These are phyloP conservation scores for Zoanthus sociatus DNA, from an alignment of 92 coral and sea anemone species.

Conservation along the genomic window DNA sequence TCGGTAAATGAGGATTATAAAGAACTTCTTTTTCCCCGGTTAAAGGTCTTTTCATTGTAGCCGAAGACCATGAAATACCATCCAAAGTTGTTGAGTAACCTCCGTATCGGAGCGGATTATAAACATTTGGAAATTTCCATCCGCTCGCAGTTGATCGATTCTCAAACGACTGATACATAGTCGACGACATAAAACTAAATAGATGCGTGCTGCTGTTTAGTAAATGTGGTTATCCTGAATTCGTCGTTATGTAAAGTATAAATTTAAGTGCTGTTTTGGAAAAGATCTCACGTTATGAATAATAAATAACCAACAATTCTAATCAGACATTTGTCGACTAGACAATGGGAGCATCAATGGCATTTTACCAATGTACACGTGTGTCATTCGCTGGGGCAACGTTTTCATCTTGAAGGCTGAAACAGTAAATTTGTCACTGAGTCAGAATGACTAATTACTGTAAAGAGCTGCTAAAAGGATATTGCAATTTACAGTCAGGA, in stretches of 20 bases:
- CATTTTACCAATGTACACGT: not conserved
- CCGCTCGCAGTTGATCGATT: slow-evolving; percentile 59
- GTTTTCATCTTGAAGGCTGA: not conserved
- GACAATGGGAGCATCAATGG: not conserved
- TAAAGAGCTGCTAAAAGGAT: not conserved
- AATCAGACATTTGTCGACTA: not conserved
- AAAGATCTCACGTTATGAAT: slow-evolving; percentile 16
- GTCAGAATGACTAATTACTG: not conserved
- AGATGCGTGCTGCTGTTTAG: not conserved
- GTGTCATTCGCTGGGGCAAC: not conserved
- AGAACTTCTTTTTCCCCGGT: slow-evolving; percentile 84
- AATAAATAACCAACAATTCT: slow-evolving; percentile 4
- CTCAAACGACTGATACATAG: slow-evolving; percentile 73
- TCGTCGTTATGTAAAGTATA: not conserved
- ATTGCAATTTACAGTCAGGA: not conserved
- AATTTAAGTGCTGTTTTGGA: slow-evolving; percentile 22
- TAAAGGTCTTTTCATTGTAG: slow-evolving; percentile 36
- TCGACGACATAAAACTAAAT: slow-evolving; percentile 50
- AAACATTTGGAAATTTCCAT: slow-evolving; percentile 61
- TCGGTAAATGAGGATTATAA: slow-evolving; percentile 90
- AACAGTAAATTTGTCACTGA: not conserved
- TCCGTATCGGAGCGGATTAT: slow-evolving; percentile 43
- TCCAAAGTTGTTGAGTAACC: slow-evolving; percentile 39
- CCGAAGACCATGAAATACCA: not conserved
- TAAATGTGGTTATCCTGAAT: not conserved